These are phyloP conservation scores for Rutilus rutilus DNA, from an alignment of 2,113 vertebrate species.

Conservation along the genomic window DNA sequence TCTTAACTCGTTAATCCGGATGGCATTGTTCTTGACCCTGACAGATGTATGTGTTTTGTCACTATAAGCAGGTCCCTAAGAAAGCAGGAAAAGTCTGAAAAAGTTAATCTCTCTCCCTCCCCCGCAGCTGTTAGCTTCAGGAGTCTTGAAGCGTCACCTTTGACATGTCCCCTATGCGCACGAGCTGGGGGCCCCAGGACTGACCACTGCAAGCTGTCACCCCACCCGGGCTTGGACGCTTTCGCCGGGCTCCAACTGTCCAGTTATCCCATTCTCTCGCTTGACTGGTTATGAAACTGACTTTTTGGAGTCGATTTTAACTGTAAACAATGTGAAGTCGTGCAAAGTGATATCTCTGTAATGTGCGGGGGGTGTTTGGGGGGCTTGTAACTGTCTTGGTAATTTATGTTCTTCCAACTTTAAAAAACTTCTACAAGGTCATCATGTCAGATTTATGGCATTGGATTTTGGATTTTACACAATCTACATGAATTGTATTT, in stretches of 20 bases:
- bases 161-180: conserved; percentile 82
- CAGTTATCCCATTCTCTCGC: conserved; percentile 57
- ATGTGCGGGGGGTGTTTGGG: background rate
- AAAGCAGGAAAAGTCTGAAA: conserved; percentile 84
- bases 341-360: conserved; percentile 14
- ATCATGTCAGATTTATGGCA: background rate
- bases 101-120: conserved; percentile 83
- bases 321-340: conserved; percentile 33
- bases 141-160: conserved; percentile 92
- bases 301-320: conserved; percentile 43
- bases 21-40: conserved; percentile 73
- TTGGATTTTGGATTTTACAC: background rate
- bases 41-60: conserved; percentile 80
- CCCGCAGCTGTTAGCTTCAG: conserved; percentile 85
- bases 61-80: conserved; percentile 76
- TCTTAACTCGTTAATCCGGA: conserved; percentile 73
- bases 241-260: conserved; percentile 66
- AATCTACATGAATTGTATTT: background rate
- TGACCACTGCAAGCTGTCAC: conserved; percentile 86
- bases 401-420: background rate
- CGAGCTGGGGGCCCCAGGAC: conserved; percentile 75
- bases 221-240: conserved; percentile 71
- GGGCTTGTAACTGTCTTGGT: background rate
- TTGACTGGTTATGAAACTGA: conserved; percentile 41
- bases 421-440: background rate